These are phyloP conservation scores for Macrobrachium nipponense DNA, from an alignment of 1,140 invertebrate species.

Conservation along the genomic window DNA sequence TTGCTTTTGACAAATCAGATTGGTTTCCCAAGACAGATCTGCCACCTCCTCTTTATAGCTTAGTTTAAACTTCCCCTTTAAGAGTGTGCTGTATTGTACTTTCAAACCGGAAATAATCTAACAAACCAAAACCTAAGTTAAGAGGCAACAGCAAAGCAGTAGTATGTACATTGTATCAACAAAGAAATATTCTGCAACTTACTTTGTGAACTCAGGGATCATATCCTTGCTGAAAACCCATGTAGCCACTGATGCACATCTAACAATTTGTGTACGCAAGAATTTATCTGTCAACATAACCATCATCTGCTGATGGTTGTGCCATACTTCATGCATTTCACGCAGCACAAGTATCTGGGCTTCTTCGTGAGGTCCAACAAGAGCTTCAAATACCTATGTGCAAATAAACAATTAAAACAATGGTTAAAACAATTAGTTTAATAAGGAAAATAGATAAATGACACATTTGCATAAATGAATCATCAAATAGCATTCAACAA, in stretches of 20 bases:
- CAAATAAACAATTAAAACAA: conserved; percentile 2
- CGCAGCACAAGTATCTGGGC: conserved; percentile 94
- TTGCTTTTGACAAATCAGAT: no score
- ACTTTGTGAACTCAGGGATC: conserved; percentile 92
- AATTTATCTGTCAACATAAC: conserved; percentile 96
- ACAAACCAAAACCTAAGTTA: no score
- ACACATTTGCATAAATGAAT: background rate
- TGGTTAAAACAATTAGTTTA: background rate
- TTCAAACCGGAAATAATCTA: no score
- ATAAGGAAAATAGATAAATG: conserved; percentile 17
- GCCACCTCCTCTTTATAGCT: no score
- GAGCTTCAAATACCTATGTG: conserved; percentile 81
- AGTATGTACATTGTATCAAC: no score
- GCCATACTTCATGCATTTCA: conserved; percentile 95
- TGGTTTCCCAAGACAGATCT: no score
- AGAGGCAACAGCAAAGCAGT: no score
- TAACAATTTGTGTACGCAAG: conserved; percentile 96
- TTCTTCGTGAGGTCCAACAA: conserved; percentile 76
- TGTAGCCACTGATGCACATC: conserved; percentile 95
- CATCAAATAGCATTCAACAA: conserved; percentile 65
- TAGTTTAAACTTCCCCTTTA: no score
- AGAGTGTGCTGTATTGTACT: no score
- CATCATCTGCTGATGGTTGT: conserved; percentile 95
- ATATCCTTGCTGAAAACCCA: conserved; percentile 99
- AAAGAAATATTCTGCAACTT: conserved; percentile 47